phyloP scores from a whole-genome alignment of 1,140 invertebrate species.

The Diploscapter pachys region DNA sequence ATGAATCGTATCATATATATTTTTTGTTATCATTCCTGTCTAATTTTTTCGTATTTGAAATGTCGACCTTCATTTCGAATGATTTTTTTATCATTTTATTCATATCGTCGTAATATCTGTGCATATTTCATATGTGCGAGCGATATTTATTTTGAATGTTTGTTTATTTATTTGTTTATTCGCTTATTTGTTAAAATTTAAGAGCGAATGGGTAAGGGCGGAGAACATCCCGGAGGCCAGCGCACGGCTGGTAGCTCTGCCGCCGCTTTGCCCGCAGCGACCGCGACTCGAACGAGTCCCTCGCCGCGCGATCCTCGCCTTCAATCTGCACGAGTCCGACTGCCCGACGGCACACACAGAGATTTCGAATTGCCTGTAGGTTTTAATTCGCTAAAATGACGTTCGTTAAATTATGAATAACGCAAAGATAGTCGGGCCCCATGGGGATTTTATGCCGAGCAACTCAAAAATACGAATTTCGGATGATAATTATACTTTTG shows the following conservation, averaged over 20 bases:
- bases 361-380: slow-evolving; percentile 45
- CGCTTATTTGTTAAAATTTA: neutral
- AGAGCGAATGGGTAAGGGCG: slow-evolving; percentile 31
- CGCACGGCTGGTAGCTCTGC: neutral
- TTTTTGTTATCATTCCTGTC: too few species aligned
- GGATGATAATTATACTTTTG: neutral
- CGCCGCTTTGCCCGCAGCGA: too few species aligned
- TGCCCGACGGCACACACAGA: slow-evolving; percentile 39
- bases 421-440: too few species aligned
- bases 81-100: too few species aligned
- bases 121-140: too few species aligned
- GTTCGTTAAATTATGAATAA: too few species aligned
- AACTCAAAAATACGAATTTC: neutral
- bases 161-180: too few species aligned
- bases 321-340: slow-evolving; percentile 40
- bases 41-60: too few species aligned
- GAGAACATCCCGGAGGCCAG: slow-evolving; percentile 20
- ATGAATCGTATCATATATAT: too few species aligned
- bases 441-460: slow-evolving; percentile 11
- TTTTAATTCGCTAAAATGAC: neutral
- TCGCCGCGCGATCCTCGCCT: slow-evolving; percentile 24
- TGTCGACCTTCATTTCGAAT: too few species aligned
- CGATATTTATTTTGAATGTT: too few species aligned
- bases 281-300: neutral
- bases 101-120: too few species aligned